These are phyloP conservation scores for Xylophagus ater DNA, from an alignment of 2,888 invertebrate genomes.

Conservation along the genomic window DNA sequence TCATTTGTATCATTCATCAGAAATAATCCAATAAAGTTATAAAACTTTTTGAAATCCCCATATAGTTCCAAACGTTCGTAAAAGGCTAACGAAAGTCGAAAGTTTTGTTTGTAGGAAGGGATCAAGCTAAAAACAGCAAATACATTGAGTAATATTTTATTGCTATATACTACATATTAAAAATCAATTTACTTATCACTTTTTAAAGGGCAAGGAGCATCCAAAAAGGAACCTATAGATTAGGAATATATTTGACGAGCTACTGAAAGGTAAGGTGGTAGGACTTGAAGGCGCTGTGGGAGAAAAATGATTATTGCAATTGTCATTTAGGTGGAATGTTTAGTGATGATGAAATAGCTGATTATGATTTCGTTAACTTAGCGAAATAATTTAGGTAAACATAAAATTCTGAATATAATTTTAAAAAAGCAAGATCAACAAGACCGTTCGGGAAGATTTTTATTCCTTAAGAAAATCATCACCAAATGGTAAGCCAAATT, in stretches of 20 bases:
- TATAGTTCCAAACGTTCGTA: no score
- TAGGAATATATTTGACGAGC: slow-evolving; percentile 67
- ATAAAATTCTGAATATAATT: slow-evolving; percentile 21
- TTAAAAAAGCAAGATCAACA: slow-evolving; percentile 3
- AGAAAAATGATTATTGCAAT: slow-evolving; percentile 44
- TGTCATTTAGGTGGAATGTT: slow-evolving; percentile 89
- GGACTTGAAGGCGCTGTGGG: slow-evolving; percentile 71
- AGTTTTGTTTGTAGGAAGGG: no score
- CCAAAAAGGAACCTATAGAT: slow-evolving; percentile 41
- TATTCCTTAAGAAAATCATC: no score
- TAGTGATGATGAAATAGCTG: slow-evolving; percentile 91
- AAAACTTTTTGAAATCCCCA: no score
- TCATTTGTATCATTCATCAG: no score
- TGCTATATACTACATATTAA: not conserved
- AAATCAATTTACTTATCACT: not conserved
- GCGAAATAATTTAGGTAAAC: slow-evolving; percentile 42
- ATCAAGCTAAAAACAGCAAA: slow-evolving; percentile 82
- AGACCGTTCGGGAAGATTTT: no score
- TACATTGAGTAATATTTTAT: slow-evolving; percentile 43
- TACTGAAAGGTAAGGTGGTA: slow-evolving; percentile 84
- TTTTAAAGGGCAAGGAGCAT: slow-evolving; percentile 24
- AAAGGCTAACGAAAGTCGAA: no score
- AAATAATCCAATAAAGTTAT: no score
- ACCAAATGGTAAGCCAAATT: no score
- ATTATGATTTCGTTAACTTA: slow-evolving; percentile 60